These are phyloP conservation scores for Sinocyclocheilus grahami DNA, from an alignment of 2,113 vertebrate species.

Conservation along the genomic window DNA sequence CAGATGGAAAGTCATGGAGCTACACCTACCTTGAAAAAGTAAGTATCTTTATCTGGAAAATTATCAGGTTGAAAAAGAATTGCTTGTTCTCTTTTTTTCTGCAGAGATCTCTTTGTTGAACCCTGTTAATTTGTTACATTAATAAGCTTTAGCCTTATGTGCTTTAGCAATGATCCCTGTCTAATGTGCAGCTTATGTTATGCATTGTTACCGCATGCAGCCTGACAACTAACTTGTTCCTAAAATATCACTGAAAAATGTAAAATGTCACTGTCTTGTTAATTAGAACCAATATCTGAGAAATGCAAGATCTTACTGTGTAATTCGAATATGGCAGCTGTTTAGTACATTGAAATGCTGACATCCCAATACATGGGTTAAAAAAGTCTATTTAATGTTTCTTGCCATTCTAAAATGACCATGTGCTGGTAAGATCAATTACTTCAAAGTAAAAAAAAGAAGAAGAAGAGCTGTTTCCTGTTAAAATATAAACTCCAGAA, in stretches of 20 bases:
- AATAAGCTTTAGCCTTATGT: constrained; percentile 32
- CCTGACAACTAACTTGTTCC: constrained; percentile 63
- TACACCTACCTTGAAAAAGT: constrained; percentile 96
- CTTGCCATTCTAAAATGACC: constrained; percentile 40
- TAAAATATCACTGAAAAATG: constrained; percentile 65
- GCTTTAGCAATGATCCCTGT: constrained; percentile 39
- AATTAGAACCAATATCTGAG: constrained; percentile 62
- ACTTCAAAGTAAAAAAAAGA: constrained; percentile 42
- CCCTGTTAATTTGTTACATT: constrained; percentile 34
- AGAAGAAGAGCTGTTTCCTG: constrained; percentile 47
- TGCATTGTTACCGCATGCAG: constrained; percentile 60
- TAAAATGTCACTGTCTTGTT: constrained; percentile 67
- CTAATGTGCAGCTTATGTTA: constrained; percentile 53
- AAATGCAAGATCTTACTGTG: constrained; percentile 47
- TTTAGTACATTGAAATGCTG: constrained; percentile 56
- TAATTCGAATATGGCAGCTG: constrained; percentile 59
- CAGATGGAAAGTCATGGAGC: constrained; percentile 96
- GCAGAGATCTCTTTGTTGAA: neutral
- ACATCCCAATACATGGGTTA: constrained; percentile 48
- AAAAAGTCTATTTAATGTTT: constrained; percentile 44
- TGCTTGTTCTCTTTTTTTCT: neutral
- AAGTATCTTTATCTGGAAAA: constrained; percentile 35
- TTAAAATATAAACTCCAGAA: constrained; percentile 53
- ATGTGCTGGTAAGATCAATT: constrained; percentile 54
- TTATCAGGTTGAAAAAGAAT: neutral